Conservation (phyloP, 2,797 vertebrate species). For the Mionectes olivaceus region DNA sequence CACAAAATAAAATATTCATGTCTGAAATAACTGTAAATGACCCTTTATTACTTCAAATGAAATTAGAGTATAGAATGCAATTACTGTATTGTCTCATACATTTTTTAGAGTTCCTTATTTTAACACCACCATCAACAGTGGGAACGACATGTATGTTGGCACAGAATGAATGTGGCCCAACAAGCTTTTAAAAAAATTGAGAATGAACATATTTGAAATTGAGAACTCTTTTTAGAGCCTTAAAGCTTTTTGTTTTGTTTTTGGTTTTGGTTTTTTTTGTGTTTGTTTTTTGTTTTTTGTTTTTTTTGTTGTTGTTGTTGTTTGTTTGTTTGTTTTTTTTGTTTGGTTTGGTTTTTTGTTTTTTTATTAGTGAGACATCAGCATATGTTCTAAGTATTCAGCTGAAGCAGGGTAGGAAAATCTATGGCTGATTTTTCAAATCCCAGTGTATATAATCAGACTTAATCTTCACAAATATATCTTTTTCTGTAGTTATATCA, state of each 20-base stretch:
- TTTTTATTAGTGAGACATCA: neutral
- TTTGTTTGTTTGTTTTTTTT: too few species aligned
- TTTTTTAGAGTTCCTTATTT: constrained; percentile 5
- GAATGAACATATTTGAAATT: neutral
- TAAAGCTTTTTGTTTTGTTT: neutral
- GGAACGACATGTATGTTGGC: neutral
- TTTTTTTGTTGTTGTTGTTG: too few species aligned
- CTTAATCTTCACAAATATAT: neutral
- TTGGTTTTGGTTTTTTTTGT: too few species aligned
- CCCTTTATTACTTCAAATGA: neutral
- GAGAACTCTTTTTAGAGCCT: neutral
- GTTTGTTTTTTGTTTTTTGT: too few species aligned
- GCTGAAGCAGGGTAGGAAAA: neutral
- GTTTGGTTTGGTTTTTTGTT: too few species aligned
- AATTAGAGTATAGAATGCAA: neutral
- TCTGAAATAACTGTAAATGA: neutral
- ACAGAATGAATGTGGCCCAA: neutral
- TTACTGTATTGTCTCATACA: neutral
- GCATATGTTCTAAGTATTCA: neutral
- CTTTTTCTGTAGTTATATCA: neutral
- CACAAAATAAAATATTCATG: neutral
- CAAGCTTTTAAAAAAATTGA: neutral
- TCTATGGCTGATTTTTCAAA: neutral
- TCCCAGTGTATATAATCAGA: neutral
- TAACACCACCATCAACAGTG: neutral